phyloP scores from a whole-genome alignment of 2,888 invertebrate species.

The Lobophora halterata region DNA sequence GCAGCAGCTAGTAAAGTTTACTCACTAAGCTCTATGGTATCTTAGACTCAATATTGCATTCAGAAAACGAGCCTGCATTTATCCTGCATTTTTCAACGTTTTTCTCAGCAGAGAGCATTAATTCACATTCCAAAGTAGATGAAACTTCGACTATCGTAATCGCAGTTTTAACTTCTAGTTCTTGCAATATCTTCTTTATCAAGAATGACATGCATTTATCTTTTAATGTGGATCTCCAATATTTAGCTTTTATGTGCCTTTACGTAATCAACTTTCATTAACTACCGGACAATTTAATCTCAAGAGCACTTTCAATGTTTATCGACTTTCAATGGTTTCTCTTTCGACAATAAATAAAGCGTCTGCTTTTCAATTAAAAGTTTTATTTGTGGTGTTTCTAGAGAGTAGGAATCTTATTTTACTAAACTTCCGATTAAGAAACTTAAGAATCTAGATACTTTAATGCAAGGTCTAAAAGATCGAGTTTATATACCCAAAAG shows the following conservation, averaged over 20 bases:
- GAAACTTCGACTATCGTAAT: background rate
- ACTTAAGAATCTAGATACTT: too few species aligned
- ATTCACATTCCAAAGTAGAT: background rate
- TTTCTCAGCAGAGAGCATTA: too few species aligned
- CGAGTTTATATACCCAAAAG: too few species aligned
- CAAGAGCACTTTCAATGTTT: slow-evolving; percentile 25
- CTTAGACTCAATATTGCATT: too few species aligned
- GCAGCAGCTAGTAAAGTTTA: too few species aligned
- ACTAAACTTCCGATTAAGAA: background rate
- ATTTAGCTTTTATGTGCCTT: slow-evolving; percentile 6
- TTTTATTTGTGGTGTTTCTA: slow-evolving; percentile 15
- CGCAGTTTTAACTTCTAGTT: too few species aligned
- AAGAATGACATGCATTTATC: too few species aligned
- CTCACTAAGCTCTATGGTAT: too few species aligned
- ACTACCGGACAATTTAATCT: slow-evolving; percentile 24
- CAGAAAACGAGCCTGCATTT: too few species aligned
- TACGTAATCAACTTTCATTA: slow-evolving; percentile 28
- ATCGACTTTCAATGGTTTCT: slow-evolving; percentile 22
- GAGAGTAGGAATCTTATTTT: slow-evolving; percentile 11
- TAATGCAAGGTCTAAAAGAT: too few species aligned
- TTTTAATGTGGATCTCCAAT: background rate
- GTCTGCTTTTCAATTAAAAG: slow-evolving; percentile 15
- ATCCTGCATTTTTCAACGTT: too few species aligned
- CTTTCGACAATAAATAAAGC: slow-evolving; percentile 22
- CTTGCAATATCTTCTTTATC: too few species aligned